Base-by-base conservation (phyloP, 2,888 invertebrate genomes). In the Stegana nigrithorax region DNA sequence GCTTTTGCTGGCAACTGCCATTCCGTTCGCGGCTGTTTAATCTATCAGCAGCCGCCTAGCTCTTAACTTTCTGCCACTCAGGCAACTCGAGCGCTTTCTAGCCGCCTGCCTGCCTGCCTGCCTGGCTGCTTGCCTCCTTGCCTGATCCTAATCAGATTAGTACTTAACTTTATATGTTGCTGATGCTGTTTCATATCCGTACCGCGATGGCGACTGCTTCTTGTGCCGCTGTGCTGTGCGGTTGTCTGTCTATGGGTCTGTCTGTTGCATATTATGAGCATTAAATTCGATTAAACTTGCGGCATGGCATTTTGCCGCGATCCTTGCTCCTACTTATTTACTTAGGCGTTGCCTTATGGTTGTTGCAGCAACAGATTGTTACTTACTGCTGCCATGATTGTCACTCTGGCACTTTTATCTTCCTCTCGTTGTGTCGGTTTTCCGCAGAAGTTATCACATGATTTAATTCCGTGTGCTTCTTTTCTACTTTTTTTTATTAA, bases 211-310 rank as follows among this genome's bases (percentile, higher is more conserved):
- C 29, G 57, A n/a, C 29, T 44, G 25, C 6, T 27, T 4, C 53
- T 27, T 4, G 14, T 19, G 21, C 44, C 14, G 29, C 27, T 27
- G 56, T 66, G 70, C 8, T 44, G 19, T 19, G 4, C 8, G 10
- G 21, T 45, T 21, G 45, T 67, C 64, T 62, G 73, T 73, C 78
- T n/a, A n/a, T n/a, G n/a, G n/a, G n/a, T n/a, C n/a, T n/a, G 80
- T 80, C 81, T 81, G 75, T 70, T 77, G 78, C 75, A 78, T 74
- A 80, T 82, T 81, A 81, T 76, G 78, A 82, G 79, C 78, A 73
- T 79, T 76, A 69, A 80, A 82, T 82, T 82, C 78, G 82, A 83
- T 82, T 82, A 83, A 78, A 75, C 71, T 75, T 77, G 81, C 70
- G 80, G 80, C 69, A 68, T 55, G 36, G 36, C 36, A 36, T 55